Conservation (phyloP, 2,113 vertebrate genomes). For the Ceuthmochares aereus region DNA sequence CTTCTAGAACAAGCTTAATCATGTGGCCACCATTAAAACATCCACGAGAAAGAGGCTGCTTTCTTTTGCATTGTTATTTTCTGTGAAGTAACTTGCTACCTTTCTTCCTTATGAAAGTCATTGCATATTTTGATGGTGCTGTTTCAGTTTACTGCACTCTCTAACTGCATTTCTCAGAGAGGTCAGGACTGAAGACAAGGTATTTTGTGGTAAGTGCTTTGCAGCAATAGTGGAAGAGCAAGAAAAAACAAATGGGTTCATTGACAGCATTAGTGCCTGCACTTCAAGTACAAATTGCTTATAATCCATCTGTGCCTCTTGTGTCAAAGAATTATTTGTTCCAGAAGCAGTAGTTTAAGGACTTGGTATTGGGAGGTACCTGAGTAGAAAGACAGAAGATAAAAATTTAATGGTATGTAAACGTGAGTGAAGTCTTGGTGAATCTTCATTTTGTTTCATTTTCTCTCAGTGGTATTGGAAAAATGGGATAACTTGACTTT, state of each 20-base stretch:
- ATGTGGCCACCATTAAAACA: not conserved
- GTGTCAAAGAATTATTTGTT: constrained; percentile 34
- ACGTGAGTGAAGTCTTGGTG: not conserved
- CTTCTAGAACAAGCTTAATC: not conserved
- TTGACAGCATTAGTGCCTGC: not conserved
- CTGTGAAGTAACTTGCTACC: not conserved
- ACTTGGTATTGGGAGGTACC: not conserved
- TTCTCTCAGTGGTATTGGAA: not conserved
- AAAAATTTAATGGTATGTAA: not conserved
- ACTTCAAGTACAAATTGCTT: constrained; percentile 43
- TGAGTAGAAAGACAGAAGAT: not conserved
- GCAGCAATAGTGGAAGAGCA: not conserved
- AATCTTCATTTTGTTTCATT: not conserved
- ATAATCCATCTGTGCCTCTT: constrained; percentile 11
- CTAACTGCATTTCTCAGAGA: not conserved
- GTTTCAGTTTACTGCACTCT: constrained; percentile 9
- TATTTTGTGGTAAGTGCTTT: not conserved
- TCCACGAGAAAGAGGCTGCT: not conserved
- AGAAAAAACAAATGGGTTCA: not conserved
- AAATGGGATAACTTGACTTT: not conserved
- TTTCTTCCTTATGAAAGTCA: not conserved
- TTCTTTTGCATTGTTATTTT: not conserved
- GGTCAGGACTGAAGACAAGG: not conserved
- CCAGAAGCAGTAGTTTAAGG: not conserved
- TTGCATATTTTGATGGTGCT: not conserved